Conservation (phyloP, 2,797 vertebrate genomes). For the Pterois miles region DNA sequence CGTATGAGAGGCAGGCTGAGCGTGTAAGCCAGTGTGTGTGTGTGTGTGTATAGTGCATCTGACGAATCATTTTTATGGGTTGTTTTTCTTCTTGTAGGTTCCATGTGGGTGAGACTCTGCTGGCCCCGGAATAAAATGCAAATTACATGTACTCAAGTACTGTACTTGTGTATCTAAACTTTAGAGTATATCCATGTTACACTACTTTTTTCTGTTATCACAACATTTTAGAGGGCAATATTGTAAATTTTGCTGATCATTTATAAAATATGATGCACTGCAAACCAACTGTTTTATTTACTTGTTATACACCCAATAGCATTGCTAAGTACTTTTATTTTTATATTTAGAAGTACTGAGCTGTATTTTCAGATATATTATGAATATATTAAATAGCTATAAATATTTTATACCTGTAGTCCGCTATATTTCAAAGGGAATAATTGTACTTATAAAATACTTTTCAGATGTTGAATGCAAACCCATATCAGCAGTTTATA, state of each 20-base stretch:
- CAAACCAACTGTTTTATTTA: not conserved
- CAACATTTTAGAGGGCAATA: not conserved
- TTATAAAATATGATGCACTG: not conserved
- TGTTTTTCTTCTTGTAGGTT: constrained; percentile 10
- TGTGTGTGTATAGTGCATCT: constrained; percentile 1
- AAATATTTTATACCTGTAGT: not conserved
- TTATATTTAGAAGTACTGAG: not conserved
- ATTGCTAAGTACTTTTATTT: not conserved
- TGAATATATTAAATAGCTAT: not conserved
- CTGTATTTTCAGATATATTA: not conserved
- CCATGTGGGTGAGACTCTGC: not conserved
- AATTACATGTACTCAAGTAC: not conserved
- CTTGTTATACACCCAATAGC: no score
- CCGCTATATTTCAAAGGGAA: not conserved
- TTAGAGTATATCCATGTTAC: no score
- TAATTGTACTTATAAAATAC: not conserved
- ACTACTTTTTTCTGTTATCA: no score
- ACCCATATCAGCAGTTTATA: not conserved
- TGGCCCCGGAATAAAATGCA: constrained; percentile 9
- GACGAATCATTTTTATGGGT: constrained; percentile 53
- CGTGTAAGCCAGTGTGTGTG: not conserved
- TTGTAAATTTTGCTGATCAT: not conserved
- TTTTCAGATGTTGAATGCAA: not conserved
- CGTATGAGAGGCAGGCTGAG: constrained; percentile 22
- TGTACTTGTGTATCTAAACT: not conserved